A percentile compares a stretch with the other conserved stretches of the same genome.
Conservation (phyloP, 2,113 vertebrate species). For the Pedetes capensis region DNA sequence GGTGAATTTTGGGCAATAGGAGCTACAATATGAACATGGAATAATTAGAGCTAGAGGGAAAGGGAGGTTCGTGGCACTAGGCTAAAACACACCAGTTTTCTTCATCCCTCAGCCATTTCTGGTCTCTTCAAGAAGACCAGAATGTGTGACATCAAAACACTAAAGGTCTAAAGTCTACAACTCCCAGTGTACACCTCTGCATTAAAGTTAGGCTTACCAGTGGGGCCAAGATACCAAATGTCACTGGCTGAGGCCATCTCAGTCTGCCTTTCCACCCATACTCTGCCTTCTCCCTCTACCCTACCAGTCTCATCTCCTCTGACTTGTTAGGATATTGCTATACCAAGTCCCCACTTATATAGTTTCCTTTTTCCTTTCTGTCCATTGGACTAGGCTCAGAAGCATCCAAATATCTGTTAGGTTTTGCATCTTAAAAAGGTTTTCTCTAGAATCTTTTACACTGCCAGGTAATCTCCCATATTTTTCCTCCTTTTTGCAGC, state of each 20-base stretch:
- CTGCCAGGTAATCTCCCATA: neutral
- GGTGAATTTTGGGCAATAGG: neutral
- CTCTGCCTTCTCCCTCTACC: neutral
- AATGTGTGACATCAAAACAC: neutral
- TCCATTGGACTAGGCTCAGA: neutral
- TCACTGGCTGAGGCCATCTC: neutral
- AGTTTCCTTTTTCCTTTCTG: neutral
- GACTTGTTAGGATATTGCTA: neutral
- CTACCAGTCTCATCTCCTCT: neutral
- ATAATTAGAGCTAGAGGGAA: neutral
- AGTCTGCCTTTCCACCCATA: neutral
- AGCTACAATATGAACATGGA: neutral
- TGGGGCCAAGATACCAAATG: neutral
- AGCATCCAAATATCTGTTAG: neutral
- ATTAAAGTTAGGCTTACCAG: neutral
- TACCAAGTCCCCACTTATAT: neutral
- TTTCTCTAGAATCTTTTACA: neutral
- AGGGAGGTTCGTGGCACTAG: too few relatives aligned
- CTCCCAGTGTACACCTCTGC: fast-evolving
- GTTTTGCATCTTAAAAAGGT: neutral
- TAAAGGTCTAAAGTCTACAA: neutral
- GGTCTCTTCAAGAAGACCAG: neutral
- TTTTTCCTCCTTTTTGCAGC: neutral
- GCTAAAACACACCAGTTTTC: neutral
- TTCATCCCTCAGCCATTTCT: neutral